phyloP scores from a whole-genome alignment of 2,888 invertebrate genomes.

The Celastrina argiolus region DNA sequence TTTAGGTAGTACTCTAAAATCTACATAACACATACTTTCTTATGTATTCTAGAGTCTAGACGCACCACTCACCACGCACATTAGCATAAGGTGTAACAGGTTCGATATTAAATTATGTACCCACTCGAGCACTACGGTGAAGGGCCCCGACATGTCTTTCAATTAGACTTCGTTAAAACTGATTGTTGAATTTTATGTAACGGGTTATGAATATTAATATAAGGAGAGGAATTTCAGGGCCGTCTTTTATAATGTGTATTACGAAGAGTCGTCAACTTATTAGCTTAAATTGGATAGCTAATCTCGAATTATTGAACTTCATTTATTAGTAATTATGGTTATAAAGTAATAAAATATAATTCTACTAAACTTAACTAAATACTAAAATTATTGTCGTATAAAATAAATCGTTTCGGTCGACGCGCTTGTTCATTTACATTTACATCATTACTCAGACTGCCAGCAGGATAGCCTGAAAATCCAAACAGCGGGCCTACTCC shows the following conservation, averaged over 20 bases:
- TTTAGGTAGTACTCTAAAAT: background rate
- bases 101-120: slow-evolving; percentile 16
- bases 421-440: no score
- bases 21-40: no score
- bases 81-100: slow-evolving; percentile 12
- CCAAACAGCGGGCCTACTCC: no score
- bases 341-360: no score
- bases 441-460: no score
- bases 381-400: no score
- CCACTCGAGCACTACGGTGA: background rate
- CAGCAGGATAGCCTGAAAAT: no score
- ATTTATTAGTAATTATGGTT: no score
- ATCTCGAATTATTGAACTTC: no score
- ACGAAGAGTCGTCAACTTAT: background rate
- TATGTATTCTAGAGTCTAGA: background rate
- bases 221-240: background rate
- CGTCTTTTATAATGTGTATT: background rate
- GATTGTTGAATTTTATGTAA: slow-evolving; percentile 7
- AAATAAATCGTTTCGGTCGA: no score
- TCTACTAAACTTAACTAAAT: no score
- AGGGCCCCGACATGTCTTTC: slow-evolving; percentile 17
- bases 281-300: no score
- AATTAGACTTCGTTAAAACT: slow-evolving; percentile 15
- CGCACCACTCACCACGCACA: slow-evolving; percentile 18
- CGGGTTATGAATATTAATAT: slow-evolving; percentile 9